Evolutionary conservation across 2,888 invertebrate genomes (phyloP).

Genomic region (Standfussiana lucernea): DNA sequence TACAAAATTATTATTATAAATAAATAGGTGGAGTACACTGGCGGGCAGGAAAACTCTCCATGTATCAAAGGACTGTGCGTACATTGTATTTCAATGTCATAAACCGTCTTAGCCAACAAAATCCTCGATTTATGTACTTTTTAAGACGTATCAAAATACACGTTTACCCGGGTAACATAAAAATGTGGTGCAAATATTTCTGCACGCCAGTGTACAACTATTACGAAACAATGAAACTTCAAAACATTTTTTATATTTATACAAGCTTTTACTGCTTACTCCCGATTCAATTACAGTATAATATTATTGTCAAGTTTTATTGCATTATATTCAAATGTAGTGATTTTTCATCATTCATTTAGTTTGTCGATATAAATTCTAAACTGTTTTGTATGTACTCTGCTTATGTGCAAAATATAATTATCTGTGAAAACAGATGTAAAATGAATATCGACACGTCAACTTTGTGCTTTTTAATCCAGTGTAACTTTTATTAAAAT

Average conservation of each 20-base stretch:
- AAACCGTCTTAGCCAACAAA: background rate
- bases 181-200: conserved; percentile 7
- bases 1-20: conserved; percentile 78
- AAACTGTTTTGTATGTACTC: conserved; percentile 30
- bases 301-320: conserved; percentile 62
- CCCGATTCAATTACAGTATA: conserved; percentile 28
- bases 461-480: conserved; percentile 66
- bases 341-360: conserved; percentile 67
- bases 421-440: conserved; percentile 46
- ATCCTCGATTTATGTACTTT: background rate
- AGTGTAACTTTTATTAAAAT: conserved; percentile 28
- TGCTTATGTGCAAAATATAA: conserved; percentile 19
- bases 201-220: conserved; percentile 58
- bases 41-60: conserved; percentile 29
- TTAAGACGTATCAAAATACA: background rate
- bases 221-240: conserved; percentile 69
- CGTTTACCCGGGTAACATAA: background rate
- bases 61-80: background rate
- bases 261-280: conserved; percentile 32
- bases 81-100: background rate
- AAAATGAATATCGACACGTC: conserved; percentile 64
- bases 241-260: conserved; percentile 62
- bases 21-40: conserved; percentile 73
- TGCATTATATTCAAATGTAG: conserved; percentile 58
- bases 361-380: conserved; percentile 60